A percentile compares a stretch with the other conserved stretches of the same genome.
Evolutionary conservation across 2,888 invertebrate species (phyloP).

Genomic region (Idaea biselata): DNA sequence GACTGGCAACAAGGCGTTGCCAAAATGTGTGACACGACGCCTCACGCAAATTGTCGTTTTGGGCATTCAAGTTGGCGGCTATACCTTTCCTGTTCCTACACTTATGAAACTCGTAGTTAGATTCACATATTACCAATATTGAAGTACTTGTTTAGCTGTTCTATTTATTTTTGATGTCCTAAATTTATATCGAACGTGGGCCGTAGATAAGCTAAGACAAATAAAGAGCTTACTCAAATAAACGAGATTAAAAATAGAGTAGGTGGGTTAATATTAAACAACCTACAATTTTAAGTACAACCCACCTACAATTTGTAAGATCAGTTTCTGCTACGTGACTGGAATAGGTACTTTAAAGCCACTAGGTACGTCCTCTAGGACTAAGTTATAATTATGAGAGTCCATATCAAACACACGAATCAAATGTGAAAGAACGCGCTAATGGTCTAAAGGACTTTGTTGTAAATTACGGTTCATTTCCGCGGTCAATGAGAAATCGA

Average conservation of each 20-base stretch:
- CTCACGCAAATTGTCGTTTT: conserved; percentile 48
- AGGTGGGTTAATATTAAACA: neutral
- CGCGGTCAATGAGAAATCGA: conserved; percentile 1
- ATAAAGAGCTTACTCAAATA: neutral
- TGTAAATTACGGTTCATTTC: neutral
- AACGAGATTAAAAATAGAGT: neutral
- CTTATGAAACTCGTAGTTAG: neutral
- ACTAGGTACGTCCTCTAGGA: neutral
- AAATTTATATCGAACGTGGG: too few species aligned
- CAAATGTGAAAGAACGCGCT: neutral
- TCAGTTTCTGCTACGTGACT: neutral
- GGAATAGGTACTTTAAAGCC: neutral
- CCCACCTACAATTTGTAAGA: neutral
- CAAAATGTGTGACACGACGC: conserved; percentile 50
- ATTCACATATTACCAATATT: neutral
- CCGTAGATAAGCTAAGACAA: too few species aligned
- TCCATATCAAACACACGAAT: neutral
- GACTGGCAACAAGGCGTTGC: conserved; percentile 66
- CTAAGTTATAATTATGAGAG: neutral
- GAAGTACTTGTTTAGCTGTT: neutral
- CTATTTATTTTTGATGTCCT: too few species aligned
- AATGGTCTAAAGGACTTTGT: neutral
- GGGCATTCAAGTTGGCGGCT: conserved; percentile 24
- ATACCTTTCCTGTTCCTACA: neutral
- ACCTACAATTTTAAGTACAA: too few species aligned